phyloP scores from a whole-genome alignment of 2,888 invertebrate species.

The Trimorus sp. region DNA sequence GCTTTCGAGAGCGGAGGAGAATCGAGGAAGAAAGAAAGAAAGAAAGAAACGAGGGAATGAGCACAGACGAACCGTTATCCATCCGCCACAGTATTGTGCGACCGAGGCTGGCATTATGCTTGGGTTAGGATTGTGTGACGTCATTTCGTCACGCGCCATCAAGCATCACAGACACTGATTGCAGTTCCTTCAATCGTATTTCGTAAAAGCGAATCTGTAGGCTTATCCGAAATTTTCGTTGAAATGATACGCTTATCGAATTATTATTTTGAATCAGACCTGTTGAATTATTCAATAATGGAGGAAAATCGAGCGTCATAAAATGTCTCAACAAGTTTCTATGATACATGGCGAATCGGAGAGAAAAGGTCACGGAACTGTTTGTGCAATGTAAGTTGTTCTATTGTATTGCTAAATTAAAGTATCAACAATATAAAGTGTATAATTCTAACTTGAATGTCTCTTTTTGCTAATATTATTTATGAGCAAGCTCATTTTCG shows the following conservation, averaged over 20 bases:
- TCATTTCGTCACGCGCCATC: constrained; percentile 74
- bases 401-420: too few species aligned
- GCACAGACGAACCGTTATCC: constrained; percentile 67
- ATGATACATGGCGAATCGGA: too few species aligned
- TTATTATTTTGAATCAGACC: too few species aligned
- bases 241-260: too few species aligned
- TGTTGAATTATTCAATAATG: too few species aligned
- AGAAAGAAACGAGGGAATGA: constrained; percentile 68
- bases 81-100: constrained; percentile 64
- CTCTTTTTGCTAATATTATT: too few species aligned
- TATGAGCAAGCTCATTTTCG: background rate
- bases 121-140: constrained; percentile 72
- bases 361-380: too few species aligned
- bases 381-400: too few species aligned
- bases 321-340: too few species aligned
- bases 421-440: too few species aligned
- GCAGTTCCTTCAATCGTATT: constrained; percentile 67
- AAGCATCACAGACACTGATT: constrained; percentile 71
- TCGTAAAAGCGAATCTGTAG: constrained; percentile 35
- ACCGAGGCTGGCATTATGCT: constrained; percentile 63
- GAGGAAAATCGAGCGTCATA: too few species aligned
- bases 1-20: constrained; percentile 63
- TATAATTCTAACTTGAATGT: too few species aligned
- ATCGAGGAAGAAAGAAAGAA: constrained; percentile 64
- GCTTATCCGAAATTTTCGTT: constrained; percentile 17